A percentile compares a stretch with the other conserved stretches of the same genome.
Evolutionary conservation across 2,888 invertebrate genomes (phyloP).

Genomic region (Eilema griseolum): DNA sequence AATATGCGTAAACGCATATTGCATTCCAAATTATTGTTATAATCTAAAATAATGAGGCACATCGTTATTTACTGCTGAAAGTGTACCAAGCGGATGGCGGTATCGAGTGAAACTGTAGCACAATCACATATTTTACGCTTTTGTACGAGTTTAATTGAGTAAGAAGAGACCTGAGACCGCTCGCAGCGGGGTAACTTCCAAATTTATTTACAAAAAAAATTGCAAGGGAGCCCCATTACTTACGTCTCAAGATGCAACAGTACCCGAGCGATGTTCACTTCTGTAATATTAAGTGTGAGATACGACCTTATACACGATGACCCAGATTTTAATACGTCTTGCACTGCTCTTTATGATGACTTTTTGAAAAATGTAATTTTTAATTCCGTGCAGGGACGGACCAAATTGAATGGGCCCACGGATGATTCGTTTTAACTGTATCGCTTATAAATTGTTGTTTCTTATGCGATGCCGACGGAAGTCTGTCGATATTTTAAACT

Average conservation of each 20-base stretch:
- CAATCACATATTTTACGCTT: conserved; percentile 84
- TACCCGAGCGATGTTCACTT: conserved; percentile 69
- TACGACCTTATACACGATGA: conserved; percentile 81
- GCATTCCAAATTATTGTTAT: conserved; percentile 78
- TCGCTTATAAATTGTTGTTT: conserved; percentile 82
- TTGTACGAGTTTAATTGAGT: conserved; percentile 83
- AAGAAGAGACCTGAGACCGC: conserved; percentile 75
- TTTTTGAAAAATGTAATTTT: conserved; percentile 86
- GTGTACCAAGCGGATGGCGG: conserved; percentile 62
- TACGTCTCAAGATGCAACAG: conserved; percentile 77
- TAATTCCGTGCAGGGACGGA: conserved; percentile 75
- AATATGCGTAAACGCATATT: conserved; percentile 63
- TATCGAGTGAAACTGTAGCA: conserved; percentile 78
- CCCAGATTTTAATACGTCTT: conserved; percentile 80
- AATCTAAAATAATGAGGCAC: conserved; percentile 81
- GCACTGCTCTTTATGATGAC: conserved; percentile 83
- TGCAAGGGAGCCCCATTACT: conserved; percentile 81
- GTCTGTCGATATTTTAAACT: conserved; percentile 81
- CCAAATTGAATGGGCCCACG: conserved; percentile 72
- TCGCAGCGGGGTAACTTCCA: conserved; percentile 83
- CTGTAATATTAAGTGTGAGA: conserved; percentile 84
- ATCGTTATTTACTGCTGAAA: conserved; percentile 78
- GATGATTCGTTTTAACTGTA: conserved; percentile 81
- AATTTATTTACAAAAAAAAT: conserved; percentile 79
- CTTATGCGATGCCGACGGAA: conserved; percentile 79